Conservation (phyloP, 2,113 vertebrate genomes). For the Indicator indicator region DNA sequence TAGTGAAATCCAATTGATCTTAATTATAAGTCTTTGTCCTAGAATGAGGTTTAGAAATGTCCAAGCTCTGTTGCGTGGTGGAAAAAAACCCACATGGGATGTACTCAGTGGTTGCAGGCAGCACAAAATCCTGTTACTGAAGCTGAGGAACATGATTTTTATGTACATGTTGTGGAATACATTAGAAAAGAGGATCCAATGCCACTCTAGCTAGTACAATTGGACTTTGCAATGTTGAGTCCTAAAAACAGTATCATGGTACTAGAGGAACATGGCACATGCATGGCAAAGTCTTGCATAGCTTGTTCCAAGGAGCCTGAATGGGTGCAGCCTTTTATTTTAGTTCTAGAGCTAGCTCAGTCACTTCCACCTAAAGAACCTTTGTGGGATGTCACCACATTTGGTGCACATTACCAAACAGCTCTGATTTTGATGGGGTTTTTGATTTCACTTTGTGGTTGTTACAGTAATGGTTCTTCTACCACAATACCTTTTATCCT, state of each 20-base stretch:
- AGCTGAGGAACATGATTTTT: not conserved
- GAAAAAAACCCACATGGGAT: not conserved
- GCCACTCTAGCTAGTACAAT: not conserved
- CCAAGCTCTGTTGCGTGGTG: not conserved
- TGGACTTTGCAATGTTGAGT: accelerated
- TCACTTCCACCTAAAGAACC: not conserved
- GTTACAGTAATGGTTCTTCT: not conserved
- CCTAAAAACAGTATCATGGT: not conserved
- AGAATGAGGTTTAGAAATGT: not conserved
- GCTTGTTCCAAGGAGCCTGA: not conserved
- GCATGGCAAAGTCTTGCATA: not conserved
- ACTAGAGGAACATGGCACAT: not conserved
- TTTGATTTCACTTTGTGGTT: not conserved
- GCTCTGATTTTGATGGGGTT: not conserved
- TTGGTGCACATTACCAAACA: not conserved
- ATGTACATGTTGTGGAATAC: accelerated
- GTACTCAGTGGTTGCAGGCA: not conserved
- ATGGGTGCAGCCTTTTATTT: not conserved
- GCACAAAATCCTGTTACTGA: not conserved
- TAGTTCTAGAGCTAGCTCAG: not conserved
- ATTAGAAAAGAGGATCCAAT: not conserved
- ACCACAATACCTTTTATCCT: not conserved
- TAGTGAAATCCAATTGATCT: not conserved
- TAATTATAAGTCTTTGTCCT: not conserved
- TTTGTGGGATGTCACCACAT: not conserved